phyloP scores from a whole-genome alignment of 2,113 vertebrate species.

The Siniperca chuatsi region DNA sequence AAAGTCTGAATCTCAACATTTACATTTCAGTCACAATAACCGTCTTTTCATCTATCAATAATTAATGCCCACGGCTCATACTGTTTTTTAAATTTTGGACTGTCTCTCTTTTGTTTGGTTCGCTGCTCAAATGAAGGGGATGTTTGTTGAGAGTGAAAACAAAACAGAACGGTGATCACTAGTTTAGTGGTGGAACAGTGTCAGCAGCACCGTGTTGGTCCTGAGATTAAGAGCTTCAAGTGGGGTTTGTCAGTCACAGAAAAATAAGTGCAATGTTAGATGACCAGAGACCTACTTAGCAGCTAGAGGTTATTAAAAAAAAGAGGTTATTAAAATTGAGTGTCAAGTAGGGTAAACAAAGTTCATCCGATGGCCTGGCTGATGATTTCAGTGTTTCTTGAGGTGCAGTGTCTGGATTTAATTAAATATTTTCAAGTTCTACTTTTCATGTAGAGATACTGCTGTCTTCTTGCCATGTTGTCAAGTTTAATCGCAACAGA shows the following conservation, averaged over 20 bases:
- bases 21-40: conserved; percentile 33
- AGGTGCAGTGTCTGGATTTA: neutral
- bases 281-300: neutral
- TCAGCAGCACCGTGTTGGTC: conserved; percentile 63
- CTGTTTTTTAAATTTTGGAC: neutral
- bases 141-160: conserved; percentile 27
- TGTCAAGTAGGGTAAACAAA: conserved; percentile 5
- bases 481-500: neutral
- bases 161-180: conserved; percentile 40
- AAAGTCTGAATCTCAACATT: conserved; percentile 11
- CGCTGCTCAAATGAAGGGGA: conserved; percentile 7
- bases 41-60: neutral
- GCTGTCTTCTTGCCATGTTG: neutral
- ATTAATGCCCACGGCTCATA: neutral
- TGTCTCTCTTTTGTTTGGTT: conserved; percentile 23
- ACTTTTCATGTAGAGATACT: neutral
- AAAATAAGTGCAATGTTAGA: neutral
- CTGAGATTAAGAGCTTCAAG: conserved; percentile 57
- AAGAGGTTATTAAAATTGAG: neutral
- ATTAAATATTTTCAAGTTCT: neutral
- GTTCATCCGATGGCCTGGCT: neutral
- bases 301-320: neutral
- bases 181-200: conserved; percentile 58
- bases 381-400: conserved; percentile 18
- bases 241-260: conserved; percentile 23